These are phyloP conservation scores for Rhaphigaster nebulosa DNA, from an alignment of 2,888 invertebrate species.

Conservation along the genomic window DNA sequence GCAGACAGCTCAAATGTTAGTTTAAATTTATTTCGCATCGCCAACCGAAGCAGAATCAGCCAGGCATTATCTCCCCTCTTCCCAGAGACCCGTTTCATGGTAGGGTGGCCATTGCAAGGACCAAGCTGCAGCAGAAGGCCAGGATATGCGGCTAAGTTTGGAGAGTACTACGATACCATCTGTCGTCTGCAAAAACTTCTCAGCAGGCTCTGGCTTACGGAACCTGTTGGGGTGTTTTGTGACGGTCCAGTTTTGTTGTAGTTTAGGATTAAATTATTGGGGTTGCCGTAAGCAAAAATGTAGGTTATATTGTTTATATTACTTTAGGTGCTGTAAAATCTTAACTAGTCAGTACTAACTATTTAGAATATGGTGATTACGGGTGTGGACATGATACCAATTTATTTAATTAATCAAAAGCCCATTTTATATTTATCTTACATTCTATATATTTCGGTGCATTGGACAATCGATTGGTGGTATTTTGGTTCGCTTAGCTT, in stretches of 20 bases:
- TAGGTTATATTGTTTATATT: background rate
- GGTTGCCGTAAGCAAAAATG: background rate
- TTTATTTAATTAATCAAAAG: no score
- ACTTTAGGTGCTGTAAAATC: background rate
- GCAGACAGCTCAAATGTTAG: background rate
- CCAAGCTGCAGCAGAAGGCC: constrained; percentile 9
- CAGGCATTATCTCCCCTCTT: background rate
- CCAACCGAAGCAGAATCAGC: background rate
- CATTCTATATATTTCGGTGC: no score
- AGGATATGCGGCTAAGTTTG: constrained; percentile 4
- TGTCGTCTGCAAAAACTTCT: constrained; percentile 39
- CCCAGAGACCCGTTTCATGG: background rate
- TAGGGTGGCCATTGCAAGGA: constrained; percentile 22
- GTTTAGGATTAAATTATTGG: background rate
- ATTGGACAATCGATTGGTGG: no score
- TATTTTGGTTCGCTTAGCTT: no score
- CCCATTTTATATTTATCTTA: no score
- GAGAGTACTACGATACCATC: background rate
- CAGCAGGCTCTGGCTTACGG: background rate
- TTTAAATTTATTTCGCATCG: background rate
- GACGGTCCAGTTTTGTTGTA: background rate
- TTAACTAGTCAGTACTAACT: no score
- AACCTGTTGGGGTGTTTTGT: background rate
- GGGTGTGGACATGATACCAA: no score
- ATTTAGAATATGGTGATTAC: no score